Percentiles rank a stretch among this genome's conserved stretches.
Conservation (phyloP, 2,888 invertebrate species). For the Parnassius apollo region DNA sequence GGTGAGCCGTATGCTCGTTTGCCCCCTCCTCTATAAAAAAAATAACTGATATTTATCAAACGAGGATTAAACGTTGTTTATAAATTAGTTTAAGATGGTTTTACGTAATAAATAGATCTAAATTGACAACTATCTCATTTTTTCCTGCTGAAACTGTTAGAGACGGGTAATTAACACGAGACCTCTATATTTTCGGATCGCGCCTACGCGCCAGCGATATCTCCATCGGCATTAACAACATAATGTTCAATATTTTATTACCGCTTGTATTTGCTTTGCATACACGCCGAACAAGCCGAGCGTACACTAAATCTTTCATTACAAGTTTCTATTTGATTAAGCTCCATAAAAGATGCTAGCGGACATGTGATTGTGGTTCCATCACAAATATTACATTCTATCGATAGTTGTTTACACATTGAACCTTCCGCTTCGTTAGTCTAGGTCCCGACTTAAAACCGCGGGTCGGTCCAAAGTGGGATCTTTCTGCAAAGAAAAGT, state of each 20-base stretch:
- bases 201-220: constrained; percentile 9
- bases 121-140: neutral
- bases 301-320: constrained; percentile 75
- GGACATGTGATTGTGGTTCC: constrained; percentile 74
- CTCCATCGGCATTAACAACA: constrained; percentile 59
- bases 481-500: too few species aligned
- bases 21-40: too few species aligned
- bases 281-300: constrained; percentile 62
- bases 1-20: too few species aligned
- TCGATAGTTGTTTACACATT: constrained; percentile 40
- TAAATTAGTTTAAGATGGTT: too few species aligned
- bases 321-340: constrained; percentile 81
- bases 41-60: too few species aligned
- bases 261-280: constrained; percentile 67
- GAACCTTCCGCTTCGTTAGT: neutral
- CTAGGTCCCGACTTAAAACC: too few species aligned
- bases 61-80: too few species aligned
- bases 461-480: too few species aligned
- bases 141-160: constrained; percentile 18
- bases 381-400: constrained; percentile 74
- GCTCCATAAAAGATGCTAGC: constrained; percentile 73
- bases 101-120: neutral
- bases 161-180: constrained; percentile 17
- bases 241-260: constrained; percentile 76
- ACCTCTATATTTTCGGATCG: constrained; percentile 9